phyloP scores from a whole-genome alignment of 1,140 invertebrate species.

The Drosophila lacteicornis region DNA sequence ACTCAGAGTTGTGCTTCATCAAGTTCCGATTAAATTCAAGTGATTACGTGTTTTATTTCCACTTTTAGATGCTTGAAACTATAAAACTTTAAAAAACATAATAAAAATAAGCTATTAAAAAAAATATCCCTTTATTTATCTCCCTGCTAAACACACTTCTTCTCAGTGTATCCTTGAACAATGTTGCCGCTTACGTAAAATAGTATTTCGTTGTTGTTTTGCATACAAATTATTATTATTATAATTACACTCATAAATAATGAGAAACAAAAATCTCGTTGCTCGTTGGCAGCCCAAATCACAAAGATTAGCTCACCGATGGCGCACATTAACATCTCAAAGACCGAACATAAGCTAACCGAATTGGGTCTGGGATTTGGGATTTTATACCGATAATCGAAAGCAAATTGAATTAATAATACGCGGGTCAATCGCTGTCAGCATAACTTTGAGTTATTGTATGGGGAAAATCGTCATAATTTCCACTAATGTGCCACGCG shows the following conservation, averaged over 20 bases:
- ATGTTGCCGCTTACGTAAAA: conserved; percentile 28
- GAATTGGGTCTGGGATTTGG: conserved; percentile 24
- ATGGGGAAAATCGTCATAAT: conserved; percentile 76
- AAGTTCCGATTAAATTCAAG: too few relatives aligned
- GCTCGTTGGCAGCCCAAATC: conserved; percentile 41
- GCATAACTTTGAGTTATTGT: conserved; percentile 76
- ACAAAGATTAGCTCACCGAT: conserved; percentile 58
- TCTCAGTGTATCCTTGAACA: conserved; percentile 21
- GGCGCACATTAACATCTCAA: conserved; percentile 67
- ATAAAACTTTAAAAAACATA: too few relatives aligned
- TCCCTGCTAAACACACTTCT: too few relatives aligned
- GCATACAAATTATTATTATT: conserved; percentile 58
- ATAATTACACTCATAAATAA: conserved; percentile 51
- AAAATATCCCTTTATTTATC: too few relatives aligned
- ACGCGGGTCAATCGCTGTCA: conserved; percentile 62
- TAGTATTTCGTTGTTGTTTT: conserved; percentile 34
- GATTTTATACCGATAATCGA: conserved; percentile 64
- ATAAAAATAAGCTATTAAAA: too few relatives aligned
- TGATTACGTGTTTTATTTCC: too few relatives aligned
- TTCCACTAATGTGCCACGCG: conserved; percentile 73
- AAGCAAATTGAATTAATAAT: conserved; percentile 81
- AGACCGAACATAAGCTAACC: conserved; percentile 37
- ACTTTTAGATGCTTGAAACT: too few relatives aligned
- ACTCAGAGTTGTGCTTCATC: too few relatives aligned
- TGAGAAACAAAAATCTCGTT: conserved; percentile 47